Conservation (phyloP, 2,113 vertebrate genomes). For the Nannospalax galili region DNA sequence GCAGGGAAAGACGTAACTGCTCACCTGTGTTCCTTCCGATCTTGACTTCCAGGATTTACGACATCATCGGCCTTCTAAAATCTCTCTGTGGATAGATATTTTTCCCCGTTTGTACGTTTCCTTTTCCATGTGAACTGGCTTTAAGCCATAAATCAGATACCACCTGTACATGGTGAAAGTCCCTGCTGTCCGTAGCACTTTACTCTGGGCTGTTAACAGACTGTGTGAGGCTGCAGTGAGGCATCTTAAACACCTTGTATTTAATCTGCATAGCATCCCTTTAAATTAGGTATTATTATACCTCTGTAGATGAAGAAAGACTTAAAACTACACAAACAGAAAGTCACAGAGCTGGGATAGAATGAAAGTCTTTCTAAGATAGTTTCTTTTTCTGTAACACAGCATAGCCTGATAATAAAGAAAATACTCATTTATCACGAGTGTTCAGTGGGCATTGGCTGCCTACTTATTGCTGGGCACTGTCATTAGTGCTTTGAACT, state of each 20-base stretch:
- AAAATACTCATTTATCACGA: background rate
- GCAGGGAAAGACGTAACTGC: background rate
- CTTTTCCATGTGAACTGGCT: background rate
- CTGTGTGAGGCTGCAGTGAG: background rate
- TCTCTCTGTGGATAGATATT: background rate
- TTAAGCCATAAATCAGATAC: background rate
- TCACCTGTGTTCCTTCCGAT: background rate
- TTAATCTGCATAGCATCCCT: background rate
- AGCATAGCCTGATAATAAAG: no score
- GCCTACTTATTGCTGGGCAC: background rate
- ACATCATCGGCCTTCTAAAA: background rate
- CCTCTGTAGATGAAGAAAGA: background rate
- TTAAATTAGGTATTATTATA: background rate
- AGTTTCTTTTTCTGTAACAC: background rate
- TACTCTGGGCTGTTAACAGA: background rate
- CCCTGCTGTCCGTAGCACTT: background rate
- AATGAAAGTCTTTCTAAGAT: background rate
- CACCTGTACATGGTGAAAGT: background rate
- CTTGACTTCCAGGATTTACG: background rate
- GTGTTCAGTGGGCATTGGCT: background rate
- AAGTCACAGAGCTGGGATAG: background rate
- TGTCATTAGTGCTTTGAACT: background rate
- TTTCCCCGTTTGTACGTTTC: background rate
- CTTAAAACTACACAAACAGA: background rate
- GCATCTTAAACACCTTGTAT: background rate